Evolutionary conservation across 2,888 invertebrate genomes (phyloP), one percentile per base, ranked within the genome.

Genomic region (Selenia dentaria): DNA sequence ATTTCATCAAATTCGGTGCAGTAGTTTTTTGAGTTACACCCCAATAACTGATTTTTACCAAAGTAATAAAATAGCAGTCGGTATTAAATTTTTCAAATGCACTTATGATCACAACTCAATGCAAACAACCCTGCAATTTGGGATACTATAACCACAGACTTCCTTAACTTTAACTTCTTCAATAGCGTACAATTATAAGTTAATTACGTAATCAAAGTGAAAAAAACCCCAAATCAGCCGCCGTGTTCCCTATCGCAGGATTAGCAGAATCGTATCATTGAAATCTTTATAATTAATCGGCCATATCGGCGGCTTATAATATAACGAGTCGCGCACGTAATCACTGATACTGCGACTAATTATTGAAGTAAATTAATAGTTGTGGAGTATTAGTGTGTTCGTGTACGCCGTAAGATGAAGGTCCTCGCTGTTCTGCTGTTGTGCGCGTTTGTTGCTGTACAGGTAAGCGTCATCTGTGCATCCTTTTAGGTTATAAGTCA

Each of bases 401-500:
- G 38, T 43, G 56, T 58, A 49, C 44, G 24, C 64, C 55, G 54
- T 57, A 79, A 61, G 31, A 89, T 89, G 88, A 89, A 87, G 76
- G 74, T 67, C 45, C 70, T 85, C 25, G 78, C 70, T 49, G 50
- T 88, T 46, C 57, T 81, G 56, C 49, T 87, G 18, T 62, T 87
- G 68, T 82, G 77, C 59, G 70, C 71, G n/a, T 64, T 81, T 8
- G 84, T 69, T 29, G 77, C 75, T 25, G 80, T 73, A 1, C 84
- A 86, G 81, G 87, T 88, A 63, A 69, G 61, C 11, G n/a, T n/a
- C n/a, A n/a, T n/a, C n/a, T n/a, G n/a, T n/a, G n/a, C n/a, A n/a
- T n/a, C n/a, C n/a, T n/a, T n/a, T n/a, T n/a, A n/a, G n/a, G n/a
- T n/a, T n/a, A n/a, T n/a, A n/a, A n/a, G n/a, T n/a, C n/a, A n/a